Evolutionary conservation across 2,113 vertebrate genomes (phyloP).

Genomic region (Hydropotes inermis): DNA sequence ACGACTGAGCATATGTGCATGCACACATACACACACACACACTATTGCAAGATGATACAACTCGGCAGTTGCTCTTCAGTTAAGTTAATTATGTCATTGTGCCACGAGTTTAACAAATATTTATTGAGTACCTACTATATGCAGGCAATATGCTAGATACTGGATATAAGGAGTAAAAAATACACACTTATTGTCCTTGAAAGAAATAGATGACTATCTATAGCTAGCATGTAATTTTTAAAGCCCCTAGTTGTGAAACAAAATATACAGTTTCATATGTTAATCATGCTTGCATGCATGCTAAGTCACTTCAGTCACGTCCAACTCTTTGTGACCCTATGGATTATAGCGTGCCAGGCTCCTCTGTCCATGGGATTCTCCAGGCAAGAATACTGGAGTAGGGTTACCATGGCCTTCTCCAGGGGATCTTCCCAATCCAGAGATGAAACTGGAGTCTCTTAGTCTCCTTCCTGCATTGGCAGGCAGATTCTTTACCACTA

Average conservation of each 20-base stretch:
- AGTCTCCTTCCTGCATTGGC: background rate
- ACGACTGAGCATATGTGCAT: background rate
- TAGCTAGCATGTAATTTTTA: slow-evolving; percentile 70
- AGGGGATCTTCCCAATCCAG: background rate
- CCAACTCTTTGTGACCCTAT: background rate
- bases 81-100: background rate
- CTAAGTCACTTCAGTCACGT: background rate
- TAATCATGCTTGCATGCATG: slow-evolving; percentile 44
- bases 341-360: background rate
- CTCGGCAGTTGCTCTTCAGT: background rate
- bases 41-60: background rate
- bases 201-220: slow-evolving; percentile 69
- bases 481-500: background rate
- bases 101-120: background rate
- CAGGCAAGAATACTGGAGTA: background rate
- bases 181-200: background rate
- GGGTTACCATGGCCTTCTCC: background rate
- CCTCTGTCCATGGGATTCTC: background rate
- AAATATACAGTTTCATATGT: slow-evolving; percentile 53
- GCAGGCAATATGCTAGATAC: background rate
- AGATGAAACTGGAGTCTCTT: background rate
- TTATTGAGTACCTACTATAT: background rate
- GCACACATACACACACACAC: background rate
- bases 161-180: background rate
- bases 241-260: slow-evolving; percentile 67